Evolutionary conservation across 2,888 invertebrate genomes (phyloP), one percentile per base, ranked within the genome.

Genomic region (Ditula angustiorana): DNA sequence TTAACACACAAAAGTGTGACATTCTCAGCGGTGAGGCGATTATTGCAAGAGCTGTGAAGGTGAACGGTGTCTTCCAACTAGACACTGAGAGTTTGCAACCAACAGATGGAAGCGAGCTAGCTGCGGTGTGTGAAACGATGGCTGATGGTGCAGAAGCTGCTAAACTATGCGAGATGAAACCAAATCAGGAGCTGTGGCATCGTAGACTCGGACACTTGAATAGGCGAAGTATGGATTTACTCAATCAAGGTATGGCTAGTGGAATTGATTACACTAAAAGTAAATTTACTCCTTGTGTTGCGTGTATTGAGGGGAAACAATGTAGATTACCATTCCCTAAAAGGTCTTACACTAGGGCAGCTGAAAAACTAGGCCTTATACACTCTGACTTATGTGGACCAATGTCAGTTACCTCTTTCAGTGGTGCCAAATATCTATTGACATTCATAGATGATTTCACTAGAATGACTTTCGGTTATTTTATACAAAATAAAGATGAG

Each of bases 261-360:
- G 68, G 64, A 19, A 68, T 68, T 60, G 8, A 57, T 66, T 69
- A 58, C 55, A 33, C 37, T 62, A 13, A 47, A 30, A 56, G 3
- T 44, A 58, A 56, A 19, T 41, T 35, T 57, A 41, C 35, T 26
- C 56, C 56, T 2, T 71, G 71, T 66, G 41, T 68, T 13, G 37
- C 69, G 8, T 71, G 67, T 59, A 37, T 69, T 8, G 46, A 69
- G 26, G 67, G 66, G 4, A 69, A 69, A 49, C 57, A 66, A 26
- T 58, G 50, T 46, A 47, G 33, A 23, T 5, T 56, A 21, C 59
- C 64, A 19, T 69, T 67, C 61, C 64, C 66, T 1, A 66, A 68
- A 30, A 57, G 61, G n/a, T 66, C 63, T 5, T 28, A 30, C 16
- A 60, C 10, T 8, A 60, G 68, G 37, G 55, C 68, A 1, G 61